phyloP scores from a whole-genome alignment of 2,797 vertebrate genomes.

The Leuciscus waleckii region DNA sequence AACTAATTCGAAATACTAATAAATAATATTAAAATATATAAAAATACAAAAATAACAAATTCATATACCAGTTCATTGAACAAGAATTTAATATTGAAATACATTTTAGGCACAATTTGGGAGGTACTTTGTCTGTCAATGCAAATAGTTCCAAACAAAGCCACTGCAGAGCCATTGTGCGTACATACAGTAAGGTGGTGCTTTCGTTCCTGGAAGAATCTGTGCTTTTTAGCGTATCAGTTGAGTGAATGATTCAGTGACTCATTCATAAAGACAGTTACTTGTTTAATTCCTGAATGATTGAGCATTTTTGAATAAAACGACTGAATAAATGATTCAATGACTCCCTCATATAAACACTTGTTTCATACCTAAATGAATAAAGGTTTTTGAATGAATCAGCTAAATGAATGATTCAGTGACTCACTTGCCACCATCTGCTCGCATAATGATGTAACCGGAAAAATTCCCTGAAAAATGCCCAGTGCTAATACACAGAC shows the following conservation, averaged over 20 bases:
- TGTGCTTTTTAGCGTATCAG: neutral
- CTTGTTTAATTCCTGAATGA: conserved; percentile 4
- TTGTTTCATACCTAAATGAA: neutral
- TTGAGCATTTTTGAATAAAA: neutral
- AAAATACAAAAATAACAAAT: neutral
- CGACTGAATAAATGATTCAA: neutral
- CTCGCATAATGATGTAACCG: neutral
- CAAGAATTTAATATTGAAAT: neutral
- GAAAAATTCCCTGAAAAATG: neutral
- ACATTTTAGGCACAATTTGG: neutral
- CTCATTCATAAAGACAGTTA: neutral
- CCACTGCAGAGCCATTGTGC: neutral
- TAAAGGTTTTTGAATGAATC: neutral
- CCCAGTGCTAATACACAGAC: neutral
- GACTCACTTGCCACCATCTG: neutral
- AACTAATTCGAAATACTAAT: neutral
- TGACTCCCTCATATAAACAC: neutral
- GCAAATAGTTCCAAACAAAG: neutral
- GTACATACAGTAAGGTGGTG: neutral
- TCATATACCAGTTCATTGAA: neutral
- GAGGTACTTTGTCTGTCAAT: neutral
- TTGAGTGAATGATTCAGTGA: neutral
- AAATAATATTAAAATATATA: neutral
- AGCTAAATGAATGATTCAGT: neutral
- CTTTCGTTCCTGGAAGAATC: neutral